Conservation (phyloP, 2,888 invertebrate genomes). For the Sialis lutaria region DNA sequence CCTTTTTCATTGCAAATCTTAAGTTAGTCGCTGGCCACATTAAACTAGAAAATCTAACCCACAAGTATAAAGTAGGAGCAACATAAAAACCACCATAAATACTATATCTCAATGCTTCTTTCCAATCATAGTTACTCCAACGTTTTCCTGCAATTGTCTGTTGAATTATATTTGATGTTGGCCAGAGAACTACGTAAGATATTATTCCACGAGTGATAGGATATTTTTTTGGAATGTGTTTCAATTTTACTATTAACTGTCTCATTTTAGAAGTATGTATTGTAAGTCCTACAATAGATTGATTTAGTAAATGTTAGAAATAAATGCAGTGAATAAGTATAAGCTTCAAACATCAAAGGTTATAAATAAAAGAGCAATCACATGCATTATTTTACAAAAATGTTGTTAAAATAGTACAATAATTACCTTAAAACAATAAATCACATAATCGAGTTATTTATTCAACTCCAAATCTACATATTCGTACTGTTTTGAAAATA, state of each 20-base stretch:
- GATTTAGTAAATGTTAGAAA: no score
- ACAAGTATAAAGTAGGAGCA: slow-evolving; percentile 63
- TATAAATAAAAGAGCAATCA: no score
- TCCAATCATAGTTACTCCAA: slow-evolving; percentile 49
- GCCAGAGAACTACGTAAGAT: slow-evolving; percentile 55
- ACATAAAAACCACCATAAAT: slow-evolving; percentile 67
- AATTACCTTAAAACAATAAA: no score
- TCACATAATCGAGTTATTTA: no score
- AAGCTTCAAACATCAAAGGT: no score
- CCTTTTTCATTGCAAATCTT: slow-evolving; percentile 55
- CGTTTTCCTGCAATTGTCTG: slow-evolving; percentile 49
- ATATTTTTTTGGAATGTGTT: slow-evolving; percentile 18
- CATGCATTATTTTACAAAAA: no score
- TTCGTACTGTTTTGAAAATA: no score
- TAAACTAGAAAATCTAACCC: slow-evolving; percentile 55
- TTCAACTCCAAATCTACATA: no score
- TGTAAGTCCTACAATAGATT: no score
- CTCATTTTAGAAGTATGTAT: no score
- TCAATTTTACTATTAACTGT: background rate
- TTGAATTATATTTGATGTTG: slow-evolving; percentile 51
- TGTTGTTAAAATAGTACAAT: no score
- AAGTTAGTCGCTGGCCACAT: slow-evolving; percentile 59
- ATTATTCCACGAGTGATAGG: slow-evolving; percentile 46
- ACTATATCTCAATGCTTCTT: slow-evolving; percentile 51
- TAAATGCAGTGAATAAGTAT: no score